Base-by-base conservation (phyloP, 2,113 vertebrate species). In the Copsychus sechellarum region DNA sequence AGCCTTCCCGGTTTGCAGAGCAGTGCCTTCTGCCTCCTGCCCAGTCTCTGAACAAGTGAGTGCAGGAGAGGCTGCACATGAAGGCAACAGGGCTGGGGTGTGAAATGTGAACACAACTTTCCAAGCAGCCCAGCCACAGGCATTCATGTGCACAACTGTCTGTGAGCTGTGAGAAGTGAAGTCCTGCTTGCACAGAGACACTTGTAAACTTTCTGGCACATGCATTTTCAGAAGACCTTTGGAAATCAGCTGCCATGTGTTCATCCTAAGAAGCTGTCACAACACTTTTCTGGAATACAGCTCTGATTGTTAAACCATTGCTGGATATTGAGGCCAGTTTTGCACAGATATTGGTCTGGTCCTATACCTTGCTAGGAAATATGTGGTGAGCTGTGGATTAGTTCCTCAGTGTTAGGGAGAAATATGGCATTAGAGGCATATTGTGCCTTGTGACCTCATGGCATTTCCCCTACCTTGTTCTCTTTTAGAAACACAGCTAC, bases 51-150 rank as follows among this genome's bases (percentile, higher is more conserved):
- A 90, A 60, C 11, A 42, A 50, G 40, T 2, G 20, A 54, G 51
- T 2, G 5, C 71, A 80, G 42, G 43, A 62, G 19, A 54, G 71
- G 48, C n/a, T 80, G 62, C 2, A 31, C 2, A 0, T 0, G 25
- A 12, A 34, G 40, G 56, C 25, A 31, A n/a, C 0, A 5, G 28
- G 53, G 47, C 6, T 0, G 0, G 43, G 12, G 51, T 58, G 23
- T 38, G 50, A 51, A 67, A 64, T 6, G 29, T 57, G 56, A 80
- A 28, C 16, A 66, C 38, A 48, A 23, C 64, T 62, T 83, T 29
- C 50, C 62, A 81, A 65, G n/a, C 51, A 53, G 23, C 33, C 34
- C 67, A 72, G 51, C 26, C 33, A 25, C 15, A 5, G 7, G 28
- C 21, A n/a, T 57, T 31, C 11, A 42, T 28, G 34, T 31, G 20